These are phyloP conservation scores for Nesogale talazaci DNA, from an alignment of 2,113 vertebrate species.

Conservation along the genomic window DNA sequence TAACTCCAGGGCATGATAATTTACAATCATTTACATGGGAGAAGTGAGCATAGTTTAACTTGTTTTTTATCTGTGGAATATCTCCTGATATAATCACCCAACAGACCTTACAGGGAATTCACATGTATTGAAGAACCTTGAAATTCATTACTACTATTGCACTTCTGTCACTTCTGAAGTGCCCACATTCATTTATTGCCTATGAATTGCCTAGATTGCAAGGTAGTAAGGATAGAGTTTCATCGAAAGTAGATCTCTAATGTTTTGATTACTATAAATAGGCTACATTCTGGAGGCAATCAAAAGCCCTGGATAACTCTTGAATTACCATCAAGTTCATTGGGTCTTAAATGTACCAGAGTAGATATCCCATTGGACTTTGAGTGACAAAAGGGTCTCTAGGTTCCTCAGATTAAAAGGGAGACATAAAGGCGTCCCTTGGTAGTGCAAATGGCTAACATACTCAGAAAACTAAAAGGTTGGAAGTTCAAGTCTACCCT, in stretches of 20 bases:
- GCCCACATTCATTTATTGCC: constrained; percentile 6
- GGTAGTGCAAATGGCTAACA: neutral
- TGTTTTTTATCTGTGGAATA: constrained; percentile 63
- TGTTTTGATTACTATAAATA: neutral
- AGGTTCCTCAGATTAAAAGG: neutral
- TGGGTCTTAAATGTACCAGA: neutral
- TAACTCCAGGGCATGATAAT: constrained; percentile 69
- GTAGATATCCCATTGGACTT: neutral
- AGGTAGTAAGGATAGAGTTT: neutral
- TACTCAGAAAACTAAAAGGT: neutral
- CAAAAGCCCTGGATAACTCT: neutral
- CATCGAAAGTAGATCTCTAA: constrained; percentile 11
- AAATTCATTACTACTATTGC: neutral
- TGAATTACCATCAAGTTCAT: neutral
- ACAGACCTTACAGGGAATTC: neutral
- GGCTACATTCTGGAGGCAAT: neutral
- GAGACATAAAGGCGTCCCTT: neutral
- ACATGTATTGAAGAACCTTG: neutral
- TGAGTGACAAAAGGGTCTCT: neutral
- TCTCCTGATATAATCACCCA: constrained; percentile 52
- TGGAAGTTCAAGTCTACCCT: neutral
- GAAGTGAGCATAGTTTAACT: constrained; percentile 62
- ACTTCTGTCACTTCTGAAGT: neutral
- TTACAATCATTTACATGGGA: constrained; percentile 17
- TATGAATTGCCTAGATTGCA: constrained; percentile 4